A percentile compares a stretch with the other conserved stretches of the same genome.
These are phyloP conservation scores for Scomber colias DNA, from an alignment of 2,113 vertebrate genomes.

Conservation along the genomic window DNA sequence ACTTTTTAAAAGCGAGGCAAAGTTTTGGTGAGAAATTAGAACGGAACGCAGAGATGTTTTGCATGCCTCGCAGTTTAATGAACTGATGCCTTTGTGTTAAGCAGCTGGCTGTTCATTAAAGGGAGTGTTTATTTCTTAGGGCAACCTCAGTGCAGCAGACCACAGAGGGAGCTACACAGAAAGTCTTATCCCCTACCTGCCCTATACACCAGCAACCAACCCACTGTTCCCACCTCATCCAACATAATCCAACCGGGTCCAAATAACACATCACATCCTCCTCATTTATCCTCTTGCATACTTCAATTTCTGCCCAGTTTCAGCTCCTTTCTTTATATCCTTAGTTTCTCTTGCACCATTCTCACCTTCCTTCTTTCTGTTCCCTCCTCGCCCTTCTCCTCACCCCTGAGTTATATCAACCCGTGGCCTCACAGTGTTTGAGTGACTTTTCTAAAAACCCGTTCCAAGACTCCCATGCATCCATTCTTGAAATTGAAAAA, in stretches of 20 bases:
- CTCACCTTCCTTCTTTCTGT: background rate
- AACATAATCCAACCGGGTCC: background rate
- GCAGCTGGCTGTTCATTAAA: conserved; percentile 39
- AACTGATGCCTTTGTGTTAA: conserved; percentile 16
- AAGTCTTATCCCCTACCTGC: conserved; percentile 8
- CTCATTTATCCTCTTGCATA: background rate
- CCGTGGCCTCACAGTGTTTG: background rate
- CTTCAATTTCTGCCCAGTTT: background rate
- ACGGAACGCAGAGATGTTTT: conserved; percentile 1
- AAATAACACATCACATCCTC: too few relatives aligned
- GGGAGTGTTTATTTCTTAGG: conserved; percentile 18
- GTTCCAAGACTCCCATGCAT: background rate
- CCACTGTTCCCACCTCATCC: background rate
- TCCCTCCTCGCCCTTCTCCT: background rate
- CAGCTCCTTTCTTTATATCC: too few relatives aligned
- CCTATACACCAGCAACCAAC: background rate
- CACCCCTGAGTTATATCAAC: background rate
- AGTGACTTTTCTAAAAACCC: background rate
- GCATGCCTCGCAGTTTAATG: conserved; percentile 3
- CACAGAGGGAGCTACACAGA: conserved; percentile 19
- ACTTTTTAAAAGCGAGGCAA: too few relatives aligned
- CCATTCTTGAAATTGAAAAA: background rate
- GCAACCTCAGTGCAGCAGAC: conserved; percentile 7
- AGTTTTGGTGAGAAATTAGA: background rate
- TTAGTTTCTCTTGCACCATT: background rate